Percentiles rank a stretch among this genome's conserved stretches.
Evolutionary conservation across 1,140 invertebrate species (phyloP).

Genomic region (Campodea augens): DNA sequence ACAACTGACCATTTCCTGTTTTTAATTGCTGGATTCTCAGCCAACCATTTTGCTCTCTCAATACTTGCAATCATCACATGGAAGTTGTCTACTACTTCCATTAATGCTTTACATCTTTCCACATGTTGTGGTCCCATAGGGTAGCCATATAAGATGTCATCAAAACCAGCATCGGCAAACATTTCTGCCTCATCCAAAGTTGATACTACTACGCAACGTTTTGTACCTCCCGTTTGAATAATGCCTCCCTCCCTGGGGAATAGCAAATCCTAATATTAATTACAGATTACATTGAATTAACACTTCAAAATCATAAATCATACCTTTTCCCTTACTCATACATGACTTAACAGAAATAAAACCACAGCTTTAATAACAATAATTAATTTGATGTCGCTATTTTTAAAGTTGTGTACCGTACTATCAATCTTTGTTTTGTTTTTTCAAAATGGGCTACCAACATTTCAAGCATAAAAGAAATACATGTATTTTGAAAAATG

Average conservation of each 20-base stretch:
- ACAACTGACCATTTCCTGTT: conserved; percentile 18
- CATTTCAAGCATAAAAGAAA: too few species aligned
- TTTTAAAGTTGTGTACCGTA: background rate
- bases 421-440: too few species aligned
- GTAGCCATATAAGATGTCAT: conserved; percentile 22
- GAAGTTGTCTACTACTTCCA: conserved; percentile 17
- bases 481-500: too few species aligned
- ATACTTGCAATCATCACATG: conserved; percentile 22
- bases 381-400: background rate
- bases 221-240: conserved; percentile 19
- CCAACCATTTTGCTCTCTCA: conserved; percentile 14
- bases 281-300: background rate
- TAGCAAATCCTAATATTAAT: background rate
- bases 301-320: background rate
- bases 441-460: too few species aligned
- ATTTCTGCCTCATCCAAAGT: conserved; percentile 22
- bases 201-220: conserved; percentile 20
- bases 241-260: conserved; percentile 15
- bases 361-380: conserved; percentile 12
- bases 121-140: conserved; percentile 19
- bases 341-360: conserved; percentile 11
- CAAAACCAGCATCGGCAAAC: conserved; percentile 22
- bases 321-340: background rate
- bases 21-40: conserved; percentile 9
- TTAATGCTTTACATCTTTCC: conserved; percentile 15